These are phyloP conservation scores for Drosophila putrida DNA, from an alignment of 2,888 invertebrate species.

Conservation along the genomic window DNA sequence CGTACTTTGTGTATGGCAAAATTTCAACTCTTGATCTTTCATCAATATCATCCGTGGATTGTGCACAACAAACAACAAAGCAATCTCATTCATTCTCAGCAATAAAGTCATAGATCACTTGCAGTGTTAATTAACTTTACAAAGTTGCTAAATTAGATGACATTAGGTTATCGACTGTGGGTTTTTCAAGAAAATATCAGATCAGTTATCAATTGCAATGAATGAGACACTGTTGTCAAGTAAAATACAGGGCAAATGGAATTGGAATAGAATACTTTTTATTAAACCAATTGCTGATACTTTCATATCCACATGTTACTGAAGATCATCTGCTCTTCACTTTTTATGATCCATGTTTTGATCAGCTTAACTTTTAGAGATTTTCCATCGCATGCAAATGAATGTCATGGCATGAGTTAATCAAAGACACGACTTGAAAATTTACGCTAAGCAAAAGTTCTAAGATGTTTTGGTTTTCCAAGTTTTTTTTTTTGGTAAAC, in stretches of 20 bases:
- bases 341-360: neutral
- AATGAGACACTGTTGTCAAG: conserved; percentile 5
- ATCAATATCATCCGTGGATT: neutral
- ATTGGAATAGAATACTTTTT: too few species aligned
- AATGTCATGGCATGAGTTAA: conserved; percentile 1
- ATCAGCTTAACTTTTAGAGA: neutral
- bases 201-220: conserved; percentile 11
- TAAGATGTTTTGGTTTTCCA: conserved; percentile 1
- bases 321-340: too few species aligned
- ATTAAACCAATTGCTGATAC: neutral
- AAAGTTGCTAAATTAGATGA: conserved; percentile 6
- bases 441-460: conserved; percentile 16
- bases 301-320: neutral
- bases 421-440: neutral
- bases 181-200: neutral
- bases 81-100: conserved; percentile 31
- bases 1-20: conserved; percentile 38
- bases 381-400: conserved; percentile 2
- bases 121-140: conserved; percentile 26
- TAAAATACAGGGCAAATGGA: too few species aligned
- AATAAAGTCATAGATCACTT: conserved; percentile 14
- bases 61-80: conserved; percentile 29
- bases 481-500: conserved; percentile 19
- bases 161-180: conserved; percentile 4
- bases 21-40: conserved; percentile 29